phyloP scores from a whole-genome alignment of 2,113 vertebrate species.

The Spheniscus mendiculus region DNA sequence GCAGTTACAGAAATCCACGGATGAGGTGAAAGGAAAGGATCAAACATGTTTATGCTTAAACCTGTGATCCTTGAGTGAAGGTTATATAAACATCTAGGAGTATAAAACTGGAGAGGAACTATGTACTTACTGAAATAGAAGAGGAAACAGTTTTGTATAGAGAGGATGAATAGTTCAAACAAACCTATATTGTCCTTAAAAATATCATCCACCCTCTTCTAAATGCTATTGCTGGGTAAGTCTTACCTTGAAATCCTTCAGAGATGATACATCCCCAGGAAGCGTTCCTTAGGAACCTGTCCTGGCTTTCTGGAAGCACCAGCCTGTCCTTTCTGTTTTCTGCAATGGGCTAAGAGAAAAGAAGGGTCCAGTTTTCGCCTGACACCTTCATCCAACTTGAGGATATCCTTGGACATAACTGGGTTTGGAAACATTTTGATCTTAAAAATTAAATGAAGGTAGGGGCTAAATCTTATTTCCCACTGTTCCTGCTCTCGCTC shows the following conservation, averaged over 20 bases:
- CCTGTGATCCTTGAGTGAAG: not conserved
- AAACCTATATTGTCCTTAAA: not conserved
- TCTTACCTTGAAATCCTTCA: not conserved
- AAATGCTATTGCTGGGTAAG: not conserved
- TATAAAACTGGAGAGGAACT: not conserved
- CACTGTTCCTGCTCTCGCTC: conserved; percentile 7
- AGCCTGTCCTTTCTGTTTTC: not conserved
- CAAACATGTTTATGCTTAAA: conserved; percentile 16
- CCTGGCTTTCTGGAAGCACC: not conserved
- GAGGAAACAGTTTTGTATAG: not conserved
- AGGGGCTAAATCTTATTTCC: conserved; percentile 49
- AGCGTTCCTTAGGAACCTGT: not conserved
- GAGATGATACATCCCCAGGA: not conserved
- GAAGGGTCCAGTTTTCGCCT: not conserved
- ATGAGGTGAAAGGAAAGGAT: not conserved
- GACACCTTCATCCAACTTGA: not conserved
- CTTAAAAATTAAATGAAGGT: conserved; percentile 49
- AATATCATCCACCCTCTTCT: not conserved
- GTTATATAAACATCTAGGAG: not conserved
- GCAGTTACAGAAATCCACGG: not conserved
- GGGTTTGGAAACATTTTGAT: conserved; percentile 37
- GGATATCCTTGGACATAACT: conserved; percentile 12
- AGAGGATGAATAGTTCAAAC: not conserved
- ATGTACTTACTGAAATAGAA: not conserved
- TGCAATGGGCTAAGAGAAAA: not conserved